Evolutionary conservation across 2,797 vertebrate species (phyloP).

Genomic region (Enteromius viviparus): DNA sequence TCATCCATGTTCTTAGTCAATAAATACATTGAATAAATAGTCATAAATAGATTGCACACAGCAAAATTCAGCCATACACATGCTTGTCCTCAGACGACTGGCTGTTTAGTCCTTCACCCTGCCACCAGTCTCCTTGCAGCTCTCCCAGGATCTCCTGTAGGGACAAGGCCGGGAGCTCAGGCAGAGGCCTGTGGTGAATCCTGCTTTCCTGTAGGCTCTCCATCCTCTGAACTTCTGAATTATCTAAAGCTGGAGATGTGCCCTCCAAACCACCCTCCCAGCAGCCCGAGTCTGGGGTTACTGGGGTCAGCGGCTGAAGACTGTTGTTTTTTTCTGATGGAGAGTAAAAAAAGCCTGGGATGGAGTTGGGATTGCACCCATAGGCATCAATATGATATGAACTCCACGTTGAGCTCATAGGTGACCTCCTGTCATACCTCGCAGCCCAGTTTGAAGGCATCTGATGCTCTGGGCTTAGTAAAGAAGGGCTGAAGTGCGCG

Average conservation of each 20-base stretch:
- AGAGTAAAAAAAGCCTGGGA: slow-evolving; percentile 58
- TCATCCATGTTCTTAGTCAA: neutral
- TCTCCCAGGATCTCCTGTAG: slow-evolving; percentile 76
- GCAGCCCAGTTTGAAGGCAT: slow-evolving; percentile 63
- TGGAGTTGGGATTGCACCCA: slow-evolving; percentile 50
- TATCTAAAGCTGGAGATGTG: slow-evolving; percentile 51
- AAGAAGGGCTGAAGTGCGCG: slow-evolving; percentile 43
- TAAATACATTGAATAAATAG: slow-evolving; percentile 35
- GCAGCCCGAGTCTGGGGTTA: slow-evolving; percentile 72
- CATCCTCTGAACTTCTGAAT: slow-evolving; percentile 43
- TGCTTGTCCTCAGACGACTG: slow-evolving; percentile 39
- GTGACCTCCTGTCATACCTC: slow-evolving; percentile 49
- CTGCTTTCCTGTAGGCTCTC: slow-evolving; percentile 18
- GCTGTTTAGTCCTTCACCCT: slow-evolving; percentile 55
- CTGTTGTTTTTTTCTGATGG: slow-evolving; percentile 61
- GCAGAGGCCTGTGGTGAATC: slow-evolving; percentile 60
- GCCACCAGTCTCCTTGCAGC: slow-evolving; percentile 72
- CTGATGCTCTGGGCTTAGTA: slow-evolving; percentile 52
- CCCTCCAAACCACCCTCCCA: slow-evolving; percentile 66
- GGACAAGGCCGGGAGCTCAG: slow-evolving; percentile 67
- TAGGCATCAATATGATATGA: slow-evolving; percentile 61
- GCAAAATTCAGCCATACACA: slow-evolving; percentile 50
- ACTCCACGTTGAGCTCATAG: slow-evolving; percentile 61
- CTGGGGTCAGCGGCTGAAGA: slow-evolving; percentile 53
- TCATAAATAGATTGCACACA: slow-evolving; percentile 3